Percentiles rank a stretch among this genome's conserved stretches.
Conservation (phyloP, 2,888 invertebrate species). For the Notocelia uddmanniana region DNA sequence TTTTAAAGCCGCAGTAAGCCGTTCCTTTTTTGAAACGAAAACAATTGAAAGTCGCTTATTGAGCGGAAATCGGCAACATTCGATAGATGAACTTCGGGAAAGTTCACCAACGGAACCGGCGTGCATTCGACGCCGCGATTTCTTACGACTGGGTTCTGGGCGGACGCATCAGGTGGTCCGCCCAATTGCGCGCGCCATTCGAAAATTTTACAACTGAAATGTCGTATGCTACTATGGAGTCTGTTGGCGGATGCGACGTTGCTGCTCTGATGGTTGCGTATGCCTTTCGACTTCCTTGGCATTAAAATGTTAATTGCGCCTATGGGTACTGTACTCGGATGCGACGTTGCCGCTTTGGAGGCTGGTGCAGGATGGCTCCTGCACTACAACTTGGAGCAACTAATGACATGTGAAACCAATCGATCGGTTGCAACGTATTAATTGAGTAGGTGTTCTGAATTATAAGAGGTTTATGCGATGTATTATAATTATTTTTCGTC, state of each 20-base stretch:
- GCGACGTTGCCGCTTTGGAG: neutral
- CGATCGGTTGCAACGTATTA: constrained; percentile 7
- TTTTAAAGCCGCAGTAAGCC: neutral
- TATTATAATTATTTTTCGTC: too few species aligned
- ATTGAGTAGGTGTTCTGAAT: too few species aligned
- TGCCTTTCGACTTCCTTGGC: too few species aligned
- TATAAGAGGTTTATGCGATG: neutral
- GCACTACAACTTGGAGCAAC: neutral
- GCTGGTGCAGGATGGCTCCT: neutral
- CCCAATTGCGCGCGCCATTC: constrained; percentile 26
- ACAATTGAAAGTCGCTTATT: neutral
- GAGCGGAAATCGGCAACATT: neutral
- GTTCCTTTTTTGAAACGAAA: neutral
- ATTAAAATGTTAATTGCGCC: neutral
- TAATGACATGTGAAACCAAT: constrained; percentile 5
- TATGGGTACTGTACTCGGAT: neutral
- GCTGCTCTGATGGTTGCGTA: neutral
- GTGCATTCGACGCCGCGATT: constrained; percentile 14
- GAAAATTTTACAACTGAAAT: neutral
- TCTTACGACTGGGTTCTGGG: constrained; percentile 7
- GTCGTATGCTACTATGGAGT: neutral
- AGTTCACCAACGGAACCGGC: constrained; percentile 7
- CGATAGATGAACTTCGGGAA: neutral
- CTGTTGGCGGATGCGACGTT: neutral
- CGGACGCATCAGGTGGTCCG: constrained; percentile 35